A percentile compares a stretch with the other conserved stretches of the same genome.
phyloP scores from a whole-genome alignment of 2,113 vertebrate genomes.

The Patagioenas fasciata region DNA sequence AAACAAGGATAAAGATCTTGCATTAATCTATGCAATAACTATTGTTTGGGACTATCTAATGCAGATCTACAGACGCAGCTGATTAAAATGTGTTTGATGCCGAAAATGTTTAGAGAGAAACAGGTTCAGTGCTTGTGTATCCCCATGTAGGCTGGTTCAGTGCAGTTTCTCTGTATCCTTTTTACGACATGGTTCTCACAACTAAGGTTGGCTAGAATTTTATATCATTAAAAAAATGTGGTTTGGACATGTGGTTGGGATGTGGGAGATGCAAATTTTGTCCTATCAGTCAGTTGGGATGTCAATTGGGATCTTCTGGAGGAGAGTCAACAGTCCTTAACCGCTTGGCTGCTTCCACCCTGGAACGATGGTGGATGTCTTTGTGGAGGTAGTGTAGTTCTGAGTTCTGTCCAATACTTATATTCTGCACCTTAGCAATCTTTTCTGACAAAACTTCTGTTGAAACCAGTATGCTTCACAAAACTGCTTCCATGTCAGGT shows the following conservation, averaged over 20 bases:
- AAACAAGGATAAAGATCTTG: background rate
- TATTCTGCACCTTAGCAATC: background rate
- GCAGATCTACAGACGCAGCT: background rate
- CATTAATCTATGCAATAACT: background rate
- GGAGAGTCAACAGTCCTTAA: background rate
- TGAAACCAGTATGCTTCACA: background rate
- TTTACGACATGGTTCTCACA: background rate
- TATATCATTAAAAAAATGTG: background rate
- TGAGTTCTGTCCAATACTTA: background rate
- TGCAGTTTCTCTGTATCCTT: background rate
- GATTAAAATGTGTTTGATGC: background rate
- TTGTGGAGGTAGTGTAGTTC: background rate
- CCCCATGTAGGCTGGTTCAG: background rate
- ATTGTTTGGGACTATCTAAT: background rate
- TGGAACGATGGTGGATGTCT: background rate
- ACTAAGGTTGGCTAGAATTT: background rate
- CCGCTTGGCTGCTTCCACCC: background rate
- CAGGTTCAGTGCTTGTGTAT: background rate
- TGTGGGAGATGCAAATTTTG: background rate
- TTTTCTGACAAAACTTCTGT: background rate
- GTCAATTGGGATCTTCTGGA: background rate
- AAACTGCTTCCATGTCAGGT: background rate
- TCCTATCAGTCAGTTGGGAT: background rate
- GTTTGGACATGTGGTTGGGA: no score
- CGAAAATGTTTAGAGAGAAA: background rate